Evolutionary conservation across 2,113 vertebrate species (phyloP), one percentile per base, ranked within the genome.

Genomic region (Atherinomorus stipes): DNA sequence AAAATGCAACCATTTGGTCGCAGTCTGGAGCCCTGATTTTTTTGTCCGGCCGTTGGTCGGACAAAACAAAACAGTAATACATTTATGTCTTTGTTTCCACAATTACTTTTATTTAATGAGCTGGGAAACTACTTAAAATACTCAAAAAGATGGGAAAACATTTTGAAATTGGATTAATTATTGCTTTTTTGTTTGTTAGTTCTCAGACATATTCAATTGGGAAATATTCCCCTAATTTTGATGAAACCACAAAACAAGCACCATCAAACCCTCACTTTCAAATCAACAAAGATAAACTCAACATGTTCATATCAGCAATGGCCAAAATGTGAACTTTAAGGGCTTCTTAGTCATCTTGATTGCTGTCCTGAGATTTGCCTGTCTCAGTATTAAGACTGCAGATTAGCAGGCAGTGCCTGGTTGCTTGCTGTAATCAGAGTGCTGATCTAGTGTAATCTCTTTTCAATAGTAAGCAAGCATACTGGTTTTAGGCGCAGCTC

Each of bases 391-490:
- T 84, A 88, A 87, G 64, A 82, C 64, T 31, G 12, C 40, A 82
- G 89, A 92, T 91, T 91, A 90, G 65, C 83, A 70, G 78, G 61
- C 67, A 61, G 76, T 4, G 65, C 54, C 69, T 28, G n/a, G 71
- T 73, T 54, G 63, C 64, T 64, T 23, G 42, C 74, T 78, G 82
- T 85, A 90, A 92, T 90, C 88, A 86, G 72, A 85, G 34, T 31
- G 1, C 80, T 89, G 82, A 91, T 88, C 89, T 84, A 67, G 66
- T 71, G 54, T 91, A 90, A 89, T 88, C 76, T 50, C 74, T 85
- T 78, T 81, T 76, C 65, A 44, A 81, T 80, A 67, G 25, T 63
- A 77, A 81, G 84, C 74, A 78, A 88, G 77, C 65, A 2, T 63
- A 40, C 64, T 64, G 62, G 66, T 74, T 71, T 71, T 57, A 71